Conservation (phyloP, 2,888 invertebrate species). For the Oscheius onirici region DNA sequence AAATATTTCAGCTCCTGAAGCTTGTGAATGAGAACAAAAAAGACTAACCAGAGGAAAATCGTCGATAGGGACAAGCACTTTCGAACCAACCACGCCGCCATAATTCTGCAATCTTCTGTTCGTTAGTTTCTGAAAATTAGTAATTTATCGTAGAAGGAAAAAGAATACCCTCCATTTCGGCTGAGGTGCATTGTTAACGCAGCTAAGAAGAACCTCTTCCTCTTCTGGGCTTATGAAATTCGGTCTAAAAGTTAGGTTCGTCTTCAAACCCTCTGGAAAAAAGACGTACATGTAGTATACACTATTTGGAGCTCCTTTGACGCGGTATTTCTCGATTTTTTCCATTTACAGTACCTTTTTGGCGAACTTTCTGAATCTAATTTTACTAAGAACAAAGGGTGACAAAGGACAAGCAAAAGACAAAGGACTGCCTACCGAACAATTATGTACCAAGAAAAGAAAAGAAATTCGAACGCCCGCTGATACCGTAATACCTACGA, state of each 20-base stretch:
- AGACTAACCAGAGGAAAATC: slow-evolving; percentile 79
- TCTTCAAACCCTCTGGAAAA: no score
- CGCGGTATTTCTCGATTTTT: slow-evolving; percentile 11
- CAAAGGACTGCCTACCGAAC: no score
- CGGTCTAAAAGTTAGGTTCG: no score
- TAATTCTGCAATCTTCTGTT: slow-evolving; percentile 95
- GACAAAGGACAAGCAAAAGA: no score
- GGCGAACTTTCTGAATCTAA: no score
- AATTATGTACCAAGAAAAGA: no score
- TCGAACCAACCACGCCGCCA: slow-evolving; percentile 91
- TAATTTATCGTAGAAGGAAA: background rate
- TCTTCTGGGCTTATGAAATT: slow-evolving; percentile 64
- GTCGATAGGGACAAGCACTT: slow-evolving; percentile 88
- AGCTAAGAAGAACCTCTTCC: slow-evolving; percentile 72
- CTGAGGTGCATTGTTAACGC: slow-evolving; percentile 78
- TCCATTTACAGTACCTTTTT: background rate
- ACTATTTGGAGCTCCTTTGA: background rate
- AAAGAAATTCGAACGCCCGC: no score
- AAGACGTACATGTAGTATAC: background rate
- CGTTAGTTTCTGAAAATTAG: slow-evolving; percentile 72
- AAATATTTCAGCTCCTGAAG: slow-evolving; percentile 46
- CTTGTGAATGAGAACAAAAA: background rate
- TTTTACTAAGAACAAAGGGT: no score
- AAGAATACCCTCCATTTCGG: slow-evolving; percentile 94
- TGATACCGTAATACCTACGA: no score